Percentiles rank a stretch among this genome's conserved stretches.
phyloP scores from a whole-genome alignment of 2,797 vertebrate species.

The Lagodon rhomboides region DNA sequence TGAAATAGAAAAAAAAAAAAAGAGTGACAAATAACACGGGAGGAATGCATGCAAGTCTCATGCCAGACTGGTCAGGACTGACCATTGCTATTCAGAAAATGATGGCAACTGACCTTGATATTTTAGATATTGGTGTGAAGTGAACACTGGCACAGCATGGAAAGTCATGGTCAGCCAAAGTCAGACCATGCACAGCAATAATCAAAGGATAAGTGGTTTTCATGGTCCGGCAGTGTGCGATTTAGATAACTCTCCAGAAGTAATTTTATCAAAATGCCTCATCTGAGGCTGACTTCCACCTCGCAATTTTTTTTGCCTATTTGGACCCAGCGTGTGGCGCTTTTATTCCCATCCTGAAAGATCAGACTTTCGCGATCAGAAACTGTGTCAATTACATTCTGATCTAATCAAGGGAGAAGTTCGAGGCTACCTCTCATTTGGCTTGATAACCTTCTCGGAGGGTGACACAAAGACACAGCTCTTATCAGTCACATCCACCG shows the following conservation, averaged over 20 bases:
- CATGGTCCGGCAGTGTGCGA: constrained; percentile 21
- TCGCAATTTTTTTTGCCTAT: constrained; percentile 55
- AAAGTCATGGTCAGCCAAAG: constrained; percentile 28
- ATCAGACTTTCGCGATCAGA: constrained; percentile 40
- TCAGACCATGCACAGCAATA: constrained; percentile 26
- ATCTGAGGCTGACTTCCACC: constrained; percentile 50
- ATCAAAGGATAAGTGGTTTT: constrained; percentile 40
- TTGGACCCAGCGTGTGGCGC: constrained; percentile 51
- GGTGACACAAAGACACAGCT: constrained; percentile 33
- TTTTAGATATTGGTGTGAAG: constrained; percentile 18
- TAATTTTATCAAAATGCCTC: constrained; percentile 51
- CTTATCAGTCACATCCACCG: constrained; percentile 56
- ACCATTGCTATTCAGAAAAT: constrained; percentile 20
- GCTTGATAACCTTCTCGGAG: constrained; percentile 61
- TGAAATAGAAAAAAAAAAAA: constrained; percentile 45
- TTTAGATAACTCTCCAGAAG: constrained; percentile 41
- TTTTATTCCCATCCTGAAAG: constrained; percentile 51
- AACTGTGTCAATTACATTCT: constrained; percentile 67
- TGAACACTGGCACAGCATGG: not conserved
- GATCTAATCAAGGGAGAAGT: constrained; percentile 63
- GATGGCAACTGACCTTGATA: constrained; percentile 27
- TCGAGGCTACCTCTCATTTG: constrained; percentile 50
- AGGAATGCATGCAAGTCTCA: not conserved
- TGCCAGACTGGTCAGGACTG: not conserved
- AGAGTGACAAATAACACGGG: constrained; percentile 7